Evolutionary conservation across 2,797 vertebrate species (phyloP), one percentile per base, ranked within the genome.

Genomic region (Gymnothorax javanicus): DNA sequence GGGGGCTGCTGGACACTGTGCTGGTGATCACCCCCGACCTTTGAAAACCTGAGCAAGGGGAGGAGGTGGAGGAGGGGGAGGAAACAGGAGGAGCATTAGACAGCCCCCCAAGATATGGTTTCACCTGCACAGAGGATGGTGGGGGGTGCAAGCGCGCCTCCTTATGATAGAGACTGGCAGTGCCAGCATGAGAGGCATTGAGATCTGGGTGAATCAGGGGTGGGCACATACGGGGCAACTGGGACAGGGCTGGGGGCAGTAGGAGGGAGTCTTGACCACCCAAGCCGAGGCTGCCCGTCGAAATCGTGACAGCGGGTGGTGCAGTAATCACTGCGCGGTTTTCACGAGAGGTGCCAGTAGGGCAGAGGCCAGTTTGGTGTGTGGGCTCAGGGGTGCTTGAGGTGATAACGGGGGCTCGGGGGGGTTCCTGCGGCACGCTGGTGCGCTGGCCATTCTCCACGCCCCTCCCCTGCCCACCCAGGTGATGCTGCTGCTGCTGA

Each of bases 341-440:
- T 11, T 82, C 86, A 50, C 90, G 20, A 79, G 86, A 60, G 23
- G 43, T 69, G 67, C 87, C 86, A 75, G 69, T 90, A 85, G 85
- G 71, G 20, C 91, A 94, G 85, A 89, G 69, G 81, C 86, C n/a
- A 60, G 92, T 2, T 56, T 93, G 84, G 91, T 90, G 94, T 33
- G 92, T 84, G 27, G 92, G 69, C 85, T 92, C 92, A 23, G 94
- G 92, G 57, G 90, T 85, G 83, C 93, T 95, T 15, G 94, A 88
- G 33, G 93, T 95, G 85, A 96, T 96, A 50, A 97, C 95, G 0
- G 96, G 95, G 69, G 95, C 94, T 15, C 94, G 93, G 9, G 94
- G 91, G 73, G 88, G 88, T n/a, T 90, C 90, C 85, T 90, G 90
- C 87, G 91, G 87, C 79, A 92, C 90, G 87, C 89, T 91, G 89